Base-by-base conservation (phyloP, 2,797 vertebrate genomes). In the Odontamblyopus lacepedii region DNA sequence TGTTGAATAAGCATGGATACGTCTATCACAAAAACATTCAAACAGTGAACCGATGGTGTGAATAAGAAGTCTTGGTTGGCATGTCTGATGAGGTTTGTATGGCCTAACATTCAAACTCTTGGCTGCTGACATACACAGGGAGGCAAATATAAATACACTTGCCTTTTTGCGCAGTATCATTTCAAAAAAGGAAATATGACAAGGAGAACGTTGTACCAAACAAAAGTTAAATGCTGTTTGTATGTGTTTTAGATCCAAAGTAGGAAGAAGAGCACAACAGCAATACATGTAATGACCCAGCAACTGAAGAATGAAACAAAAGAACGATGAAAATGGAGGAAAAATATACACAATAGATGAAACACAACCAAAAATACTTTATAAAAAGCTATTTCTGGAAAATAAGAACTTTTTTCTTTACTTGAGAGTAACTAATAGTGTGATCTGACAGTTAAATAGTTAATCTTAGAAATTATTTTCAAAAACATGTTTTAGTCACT, bases 401-500 rank as follows among this genome's bases (percentile, higher is more conserved):
- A 63, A 67, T 15, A 68, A 57, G 12, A 32, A 48, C 16, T 48
- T 48, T 48, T 48, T 50, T 18, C 32, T 32, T 32, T 5, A 67
- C 29, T 55, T 53, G 65, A 32, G 50, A 67, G 18, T 41, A 75
- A 71, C 44, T 12, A 9, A 82, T 77, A 73, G 66, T 79, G 78
- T 83, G 79, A 63, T 75, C 82, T 15, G 70, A 68, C 75, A 82
- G 85, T 87, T 85, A 87, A 85, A 87, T 85, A 84, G 81, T 85
- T 85, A 83, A 82, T 87, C 82, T 94, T 92, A 92, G 91, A 94
- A 93, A 92, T 93, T 90, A 75, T 82, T 82, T 85, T 91, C 92
- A 85, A 87, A 87, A 94, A 65, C 93, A 95, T 85, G 89, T 90
- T 89, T 89, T 84, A 82, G 71, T 78, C 80, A 78, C 82, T 79